Base-by-base conservation (phyloP, 1,140 invertebrate species). In the Psilanteris sp. region DNA sequence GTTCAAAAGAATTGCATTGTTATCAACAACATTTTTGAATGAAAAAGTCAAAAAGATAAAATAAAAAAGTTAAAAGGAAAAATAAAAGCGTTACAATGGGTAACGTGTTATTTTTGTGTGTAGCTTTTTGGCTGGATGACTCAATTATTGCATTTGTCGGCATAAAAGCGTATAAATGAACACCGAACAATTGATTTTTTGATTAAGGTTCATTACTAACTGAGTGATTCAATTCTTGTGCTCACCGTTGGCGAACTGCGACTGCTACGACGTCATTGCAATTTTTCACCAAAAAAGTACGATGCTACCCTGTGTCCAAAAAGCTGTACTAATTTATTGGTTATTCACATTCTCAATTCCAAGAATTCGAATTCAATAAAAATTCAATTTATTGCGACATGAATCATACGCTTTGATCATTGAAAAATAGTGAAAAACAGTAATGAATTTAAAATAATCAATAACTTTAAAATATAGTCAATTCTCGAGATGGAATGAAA, bases 341-440 rank as follows among this genome's bases (percentile, higher is more conserved):
- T 31, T 31, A 31, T 31, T 10, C 1, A 36, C 5, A 15, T 36
- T 15, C 14, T 7, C 1, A 8, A 8, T 4, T n/a, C n/a, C n/a
- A n/a, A n/a, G 11, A 16, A 15, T 2, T 1, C 32, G 2, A 36
- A 36, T 8, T 36, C 5, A 0, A 37, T 37, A 1, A 18, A 37
- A 37, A 37, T 37, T 37, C 8, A 16, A 18, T 37, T 37, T 9
- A 18, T 37, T 37, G n/a, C n/a, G 9, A 37, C 15, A 18, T 37
- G n/a, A 14, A 18, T 37, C n/a, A 7, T 11, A 10, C 2, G 5
- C 2, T 20, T 20, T 20, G 2, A 5, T 20, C 18, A 3, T 20
- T 20, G 18, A 20, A 5, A 20, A n/a, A n/a, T n/a, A n/a, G n/a
- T n/a, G n/a, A 7, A 2, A 29, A 2, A 3, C 9, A 32, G 6